Base-by-base conservation (phyloP, 2,888 invertebrate species). In the Drosophila tanythrix region DNA sequence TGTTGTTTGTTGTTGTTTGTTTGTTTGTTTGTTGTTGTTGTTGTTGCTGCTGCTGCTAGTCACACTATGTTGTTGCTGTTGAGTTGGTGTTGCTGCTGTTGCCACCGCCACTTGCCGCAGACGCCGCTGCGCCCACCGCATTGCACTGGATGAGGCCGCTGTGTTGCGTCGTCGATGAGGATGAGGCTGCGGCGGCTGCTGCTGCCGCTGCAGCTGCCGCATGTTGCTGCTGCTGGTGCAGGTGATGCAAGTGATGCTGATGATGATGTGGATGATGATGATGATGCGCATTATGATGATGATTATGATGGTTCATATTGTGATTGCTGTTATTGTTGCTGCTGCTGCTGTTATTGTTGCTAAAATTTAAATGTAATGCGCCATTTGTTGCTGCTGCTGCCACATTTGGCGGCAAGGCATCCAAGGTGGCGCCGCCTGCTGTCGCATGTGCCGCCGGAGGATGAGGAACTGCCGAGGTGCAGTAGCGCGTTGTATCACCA, bases 121-220 rank as follows among this genome's bases (percentile, higher is more conserved):
- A 40, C 46, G 69, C 51, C 43, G 56, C 71, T 31, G 69, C 74
- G 43, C 79, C 76, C 31, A 79, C 87, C 63, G 88, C 92, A 92
- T 93, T 93, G 91, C 93, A 93, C 88, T 93, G 93, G 81, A 93
- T 92, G 84, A 93, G 92, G 76, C 91, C 92, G 74, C 91, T 92
- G 79, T 92, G 91, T 77, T 81, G 77, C 55, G 74, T 43, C 72
- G 78, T 43, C 70, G 74, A 68, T 66, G 75, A 61, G 67, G 65
- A 50, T 60, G 65, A 55, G 40, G 48, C 27, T 36, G 72, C 67
- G 18, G 82, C 78, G 51, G 81, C 91, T 83, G 90, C 76, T n/a
- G 70, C 48, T 36, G 76, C 56, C 29, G 63, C 58, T 59, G 81
- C 62, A 46, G 83, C 51, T 40, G 61, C 61, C 51, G 76, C 58